A percentile compares a stretch with the other conserved stretches of the same genome.
phyloP scores from a whole-genome alignment of 1,140 invertebrate genomes.

The Cyrtorhinus lividipennis region DNA sequence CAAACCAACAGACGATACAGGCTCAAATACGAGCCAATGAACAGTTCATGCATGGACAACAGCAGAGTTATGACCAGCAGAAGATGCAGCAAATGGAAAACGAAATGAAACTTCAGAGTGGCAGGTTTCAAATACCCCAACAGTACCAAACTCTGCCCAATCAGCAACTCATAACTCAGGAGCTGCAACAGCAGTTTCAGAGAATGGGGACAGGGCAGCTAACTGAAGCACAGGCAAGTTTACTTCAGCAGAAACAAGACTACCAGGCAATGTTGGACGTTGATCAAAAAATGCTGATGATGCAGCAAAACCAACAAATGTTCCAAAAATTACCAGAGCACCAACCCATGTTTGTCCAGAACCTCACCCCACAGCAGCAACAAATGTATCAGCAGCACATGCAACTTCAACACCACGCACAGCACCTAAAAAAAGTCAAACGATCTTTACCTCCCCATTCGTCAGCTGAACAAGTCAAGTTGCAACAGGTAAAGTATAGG shows the following conservation, averaged over 20 bases:
- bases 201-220: constrained; percentile 16
- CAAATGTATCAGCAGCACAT: constrained; percentile 35
- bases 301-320: constrained; percentile 24
- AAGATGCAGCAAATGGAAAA: constrained; percentile 7
- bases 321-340: constrained; percentile 23
- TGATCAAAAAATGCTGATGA: constrained; percentile 19
- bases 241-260: constrained; percentile 23
- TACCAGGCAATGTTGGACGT: constrained; percentile 19
- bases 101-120: constrained; percentile 1
- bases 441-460: constrained; percentile 27
- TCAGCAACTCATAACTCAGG: constrained; percentile 26
- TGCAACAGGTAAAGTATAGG: not conserved
- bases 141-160: constrained; percentile 22
- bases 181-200: constrained; percentile 24
- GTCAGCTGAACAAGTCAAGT: constrained; percentile 16
- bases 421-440: constrained; percentile 33
- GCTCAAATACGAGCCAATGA: constrained; percentile 21
- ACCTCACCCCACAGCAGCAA: constrained; percentile 31
- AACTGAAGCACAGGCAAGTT: constrained; percentile 20
- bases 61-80: constrained; percentile 11
- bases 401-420: constrained; percentile 33
- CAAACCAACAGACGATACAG: constrained; percentile 20
- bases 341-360: constrained; percentile 27
- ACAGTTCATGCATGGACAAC: constrained; percentile 19
- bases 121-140: constrained; percentile 15